phyloP scores from a whole-genome alignment of 2,113 vertebrate species.

The Haemorhous mexicanus region DNA sequence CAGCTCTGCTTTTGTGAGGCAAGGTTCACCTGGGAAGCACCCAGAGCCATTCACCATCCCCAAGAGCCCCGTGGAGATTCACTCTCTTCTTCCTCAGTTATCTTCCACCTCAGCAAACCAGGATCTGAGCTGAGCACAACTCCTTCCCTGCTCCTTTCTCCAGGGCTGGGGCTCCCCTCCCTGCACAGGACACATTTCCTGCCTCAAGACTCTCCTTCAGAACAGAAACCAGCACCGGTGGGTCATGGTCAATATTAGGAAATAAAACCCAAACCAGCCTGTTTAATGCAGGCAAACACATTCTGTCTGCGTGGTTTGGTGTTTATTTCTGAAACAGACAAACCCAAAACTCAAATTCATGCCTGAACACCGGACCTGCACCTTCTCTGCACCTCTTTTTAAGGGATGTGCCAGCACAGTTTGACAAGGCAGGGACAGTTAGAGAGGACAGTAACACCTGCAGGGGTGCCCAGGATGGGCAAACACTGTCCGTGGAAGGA shows the following conservation, averaged over 20 bases:
- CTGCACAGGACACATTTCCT: neutral
- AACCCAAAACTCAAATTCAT: neutral
- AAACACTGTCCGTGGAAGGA: accelerated
- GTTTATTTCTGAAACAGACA: neutral
- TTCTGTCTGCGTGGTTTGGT: neutral
- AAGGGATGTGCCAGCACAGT: accelerated
- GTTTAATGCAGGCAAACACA: neutral
- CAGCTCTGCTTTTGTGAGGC: neutral
- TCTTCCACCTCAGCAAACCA: neutral
- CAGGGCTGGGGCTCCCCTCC: neutral
- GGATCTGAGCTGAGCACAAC: neutral
- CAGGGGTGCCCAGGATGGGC: neutral
- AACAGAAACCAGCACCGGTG: neutral
- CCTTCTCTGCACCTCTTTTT: no score
- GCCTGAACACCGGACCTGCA: neutral
- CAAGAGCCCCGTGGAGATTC: neutral
- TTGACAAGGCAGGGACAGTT: no score
- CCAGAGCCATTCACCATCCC: neutral
- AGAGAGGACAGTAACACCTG: neutral
- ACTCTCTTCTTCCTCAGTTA: neutral
- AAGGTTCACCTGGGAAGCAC: neutral
- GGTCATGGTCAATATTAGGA: neutral
- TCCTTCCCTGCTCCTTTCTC: neutral
- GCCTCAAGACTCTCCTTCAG: neutral
- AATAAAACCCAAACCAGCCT: neutral